Base-by-base conservation (phyloP, 2,888 invertebrate genomes). In the Sesia bembeciformis region DNA sequence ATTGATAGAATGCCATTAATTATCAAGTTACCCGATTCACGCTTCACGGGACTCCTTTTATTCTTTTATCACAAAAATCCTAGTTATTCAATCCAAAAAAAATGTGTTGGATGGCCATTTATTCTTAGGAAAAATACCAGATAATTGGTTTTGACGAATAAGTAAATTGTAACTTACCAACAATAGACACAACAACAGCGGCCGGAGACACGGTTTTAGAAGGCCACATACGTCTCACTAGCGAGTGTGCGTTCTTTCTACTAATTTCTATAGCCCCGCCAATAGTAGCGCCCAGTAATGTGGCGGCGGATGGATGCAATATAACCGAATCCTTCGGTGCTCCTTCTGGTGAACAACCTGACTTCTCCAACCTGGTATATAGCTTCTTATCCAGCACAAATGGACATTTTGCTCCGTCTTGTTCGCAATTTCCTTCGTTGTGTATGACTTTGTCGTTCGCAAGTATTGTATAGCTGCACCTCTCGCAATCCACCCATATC, bases 401-500 rank as follows among this genome's bases (percentile, higher is more conserved):
- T 0, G 88, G 88, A 56, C 88, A 89, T 70, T 81, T 87, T 7
- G 84, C 63, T 64, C 85, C 86, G 66, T 89, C 80, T 61, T 78
- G 81, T 3, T 51, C 67, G 72, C 94, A 94, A 67, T 89, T 84
- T 42, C 75, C 68, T 57, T 84, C 85, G 50, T 76, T 59, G 60
- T 94, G 94, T 59, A 72, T 60, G 54, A 90, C 86, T 60, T 84
- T 78, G 63, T 94, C 93, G 70, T 92, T 93, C 49, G 89, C 84
- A 53, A 90, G 76, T 68, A 94, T 72, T 59, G 76, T 87, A 52
- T 88, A 84, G 4, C 81, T 76, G 68, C 94, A 94, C 46, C 79
- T 84, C 50, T 92, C 93, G 70, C 94, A 94, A 54, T 90, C 90
- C 38, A 90, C 82, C 93, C 93, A 94, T 4, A 87, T 71, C 3